phyloP scores from a whole-genome alignment of 2,888 invertebrate species.

The Cantharis flavilabris region DNA sequence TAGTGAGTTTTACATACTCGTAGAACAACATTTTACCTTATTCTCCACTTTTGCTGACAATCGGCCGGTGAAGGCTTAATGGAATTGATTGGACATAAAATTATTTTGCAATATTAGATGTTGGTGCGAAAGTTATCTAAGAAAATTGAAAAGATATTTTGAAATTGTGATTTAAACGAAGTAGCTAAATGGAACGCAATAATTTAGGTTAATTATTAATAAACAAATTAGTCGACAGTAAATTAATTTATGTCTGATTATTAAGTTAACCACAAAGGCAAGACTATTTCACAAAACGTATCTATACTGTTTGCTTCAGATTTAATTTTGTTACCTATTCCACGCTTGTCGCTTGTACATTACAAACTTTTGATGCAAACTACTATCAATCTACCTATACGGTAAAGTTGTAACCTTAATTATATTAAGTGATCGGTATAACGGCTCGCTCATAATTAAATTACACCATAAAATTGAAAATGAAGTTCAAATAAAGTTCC shows the following conservation, averaged over 20 bases:
- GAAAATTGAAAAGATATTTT: background rate
- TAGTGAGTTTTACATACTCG: too few species aligned
- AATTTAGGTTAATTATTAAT: background rate
- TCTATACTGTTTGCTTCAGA: background rate
- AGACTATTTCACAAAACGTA: background rate
- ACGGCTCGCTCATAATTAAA: background rate
- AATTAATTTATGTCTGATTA: background rate
- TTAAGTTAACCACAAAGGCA: background rate
- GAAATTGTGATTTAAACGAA: background rate
- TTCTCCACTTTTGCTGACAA: too few species aligned
- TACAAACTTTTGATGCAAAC: background rate
- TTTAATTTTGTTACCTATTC: constrained; percentile 2
- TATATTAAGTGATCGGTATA: background rate
- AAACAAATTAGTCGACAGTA: background rate
- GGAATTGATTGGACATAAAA: background rate
- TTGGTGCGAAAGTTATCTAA: background rate
- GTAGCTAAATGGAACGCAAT: background rate
- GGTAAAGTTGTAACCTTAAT: background rate
- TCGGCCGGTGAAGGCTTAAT: too few species aligned
- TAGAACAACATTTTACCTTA: too few species aligned
- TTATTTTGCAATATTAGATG: background rate
- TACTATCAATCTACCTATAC: background rate
- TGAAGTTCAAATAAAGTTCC: background rate
- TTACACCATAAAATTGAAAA: background rate
- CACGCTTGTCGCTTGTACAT: background rate